Evolutionary conservation across 2,888 invertebrate genomes (phyloP).

Genomic region (Sceliomorpha sp.): DNA sequence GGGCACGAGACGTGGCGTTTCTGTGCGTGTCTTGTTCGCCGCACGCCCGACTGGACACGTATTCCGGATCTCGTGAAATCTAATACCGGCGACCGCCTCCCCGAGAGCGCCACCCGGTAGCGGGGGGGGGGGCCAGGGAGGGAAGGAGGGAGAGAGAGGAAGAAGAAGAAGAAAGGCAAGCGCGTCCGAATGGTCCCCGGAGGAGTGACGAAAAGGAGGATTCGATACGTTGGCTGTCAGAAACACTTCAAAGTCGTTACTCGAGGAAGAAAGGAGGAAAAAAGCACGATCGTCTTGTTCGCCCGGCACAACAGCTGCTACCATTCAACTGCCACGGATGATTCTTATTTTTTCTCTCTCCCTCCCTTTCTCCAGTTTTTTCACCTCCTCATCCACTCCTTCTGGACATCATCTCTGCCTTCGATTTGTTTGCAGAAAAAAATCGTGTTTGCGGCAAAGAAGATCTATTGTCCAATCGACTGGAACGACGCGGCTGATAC

Average conservation of each 20-base stretch:
- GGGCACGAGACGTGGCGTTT: slow-evolving; percentile 12
- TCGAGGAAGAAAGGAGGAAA: slow-evolving; percentile 25
- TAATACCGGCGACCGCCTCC: slow-evolving; percentile 58
- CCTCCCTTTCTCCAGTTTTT: not conserved
- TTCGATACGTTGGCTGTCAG: slow-evolving; percentile 52
- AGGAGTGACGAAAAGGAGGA: slow-evolving; percentile 36
- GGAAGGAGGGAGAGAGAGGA: too few species aligned
- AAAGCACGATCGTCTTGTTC: slow-evolving; percentile 13
- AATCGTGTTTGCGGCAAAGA: too few species aligned
- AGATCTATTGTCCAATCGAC: too few species aligned
- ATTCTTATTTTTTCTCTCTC: not conserved
- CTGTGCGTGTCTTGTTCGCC: slow-evolving; percentile 64
- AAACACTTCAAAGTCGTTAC: slow-evolving; percentile 51
- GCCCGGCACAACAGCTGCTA: slow-evolving; percentile 21
- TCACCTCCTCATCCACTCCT: not conserved
- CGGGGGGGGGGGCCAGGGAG: slow-evolving; percentile 10
- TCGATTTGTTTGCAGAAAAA: too few species aligned
- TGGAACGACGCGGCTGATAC: too few species aligned
- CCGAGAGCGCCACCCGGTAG: slow-evolving; percentile 22
- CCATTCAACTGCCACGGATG: slow-evolving; percentile 5
- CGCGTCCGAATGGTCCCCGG: slow-evolving; percentile 10
- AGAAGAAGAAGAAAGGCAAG: slow-evolving; percentile 45
- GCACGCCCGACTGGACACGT: slow-evolving; percentile 67
- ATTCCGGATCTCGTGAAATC: slow-evolving; percentile 67
- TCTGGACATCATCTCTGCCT: too few species aligned